Evolutionary conservation across 2,888 invertebrate species (phyloP), one percentile per base, ranked within the genome.

Genomic region (Buathra laborator): DNA sequence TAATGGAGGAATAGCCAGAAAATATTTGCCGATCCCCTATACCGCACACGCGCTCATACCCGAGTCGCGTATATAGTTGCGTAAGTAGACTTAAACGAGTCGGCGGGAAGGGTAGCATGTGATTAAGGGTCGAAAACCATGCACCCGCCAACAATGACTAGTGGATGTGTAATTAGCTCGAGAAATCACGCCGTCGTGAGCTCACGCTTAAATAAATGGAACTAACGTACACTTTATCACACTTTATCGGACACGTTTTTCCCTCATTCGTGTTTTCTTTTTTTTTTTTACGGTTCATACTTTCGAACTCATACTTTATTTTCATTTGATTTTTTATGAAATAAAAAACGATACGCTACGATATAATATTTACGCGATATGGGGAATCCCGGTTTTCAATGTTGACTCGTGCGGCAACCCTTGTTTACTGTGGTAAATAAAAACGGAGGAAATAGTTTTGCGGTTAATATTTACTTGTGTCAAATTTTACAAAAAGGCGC

Each of bases 61-160:
- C 46, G 44, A 29, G 80, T 70, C 83, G 75, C 83, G 24, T 24
- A 24, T 24, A 80, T 81, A 85, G 84, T 88, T 86, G 88, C 85
- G 86, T 88, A 90, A 92, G 90, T 90, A 89, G 89, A 89, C 88
- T 91, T 90, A 89, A 88, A 71, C 67, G 71, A 77, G 72, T 77
- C 85, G 81, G 80, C 48, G 81, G 53, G 29, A 77, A 62, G 70
- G 67, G 72, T 32, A 77, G 84, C 68, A 79, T 80, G 81, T 43
- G 71, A 67, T 72, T 71, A 43, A 78, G 70, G 72, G 66, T 70
- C 24, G 62, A 43, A 56, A 77, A 46, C 59, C 48, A 12, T 59
- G 64, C 75, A 72, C 64, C 64, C 72, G 24, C 48, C 78, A 83
- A 86, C 83, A 87, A 83, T 77, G 85, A 75, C 85, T 74, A 81